Evolutionary conservation across 1,140 invertebrate species (phyloP).

Genomic region (Hirudo medicinalis): DNA sequence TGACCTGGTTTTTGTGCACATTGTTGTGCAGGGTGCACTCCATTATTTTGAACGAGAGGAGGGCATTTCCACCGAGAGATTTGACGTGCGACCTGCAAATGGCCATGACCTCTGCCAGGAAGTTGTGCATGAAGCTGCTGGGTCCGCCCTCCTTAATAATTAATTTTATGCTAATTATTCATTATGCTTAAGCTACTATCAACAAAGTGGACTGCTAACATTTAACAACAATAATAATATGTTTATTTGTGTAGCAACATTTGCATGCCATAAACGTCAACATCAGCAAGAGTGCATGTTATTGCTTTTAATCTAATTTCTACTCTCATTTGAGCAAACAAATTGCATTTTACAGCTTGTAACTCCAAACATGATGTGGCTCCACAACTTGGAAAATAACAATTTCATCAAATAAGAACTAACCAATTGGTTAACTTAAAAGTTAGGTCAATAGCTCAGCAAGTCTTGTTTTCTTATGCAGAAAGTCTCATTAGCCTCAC

Average conservation of each 20-base stretch:
- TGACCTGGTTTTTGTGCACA: slow-evolving; percentile 88
- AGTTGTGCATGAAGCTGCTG: slow-evolving; percentile 81
- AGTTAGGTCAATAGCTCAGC: neutral
- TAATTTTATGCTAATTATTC: slow-evolving; percentile 13
- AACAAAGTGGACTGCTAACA: too few relatives aligned
- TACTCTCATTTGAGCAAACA: too few relatives aligned
- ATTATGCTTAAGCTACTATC: neutral
- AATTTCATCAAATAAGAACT: too few relatives aligned
- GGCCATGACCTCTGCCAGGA: slow-evolving; percentile 75
- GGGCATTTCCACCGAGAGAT: slow-evolving; percentile 83
- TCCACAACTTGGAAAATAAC: too few relatives aligned
- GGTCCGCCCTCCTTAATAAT: slow-evolving; percentile 54
- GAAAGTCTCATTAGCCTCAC: neutral
- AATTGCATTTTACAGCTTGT: too few relatives aligned
- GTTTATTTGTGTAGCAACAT: too few relatives aligned
- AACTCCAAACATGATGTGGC: too few relatives aligned
- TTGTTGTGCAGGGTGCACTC: slow-evolving; percentile 78
- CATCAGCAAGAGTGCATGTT: too few relatives aligned
- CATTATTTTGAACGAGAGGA: slow-evolving; percentile 82
- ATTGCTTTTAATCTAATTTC: too few relatives aligned
- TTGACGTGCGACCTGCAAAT: slow-evolving; percentile 81
- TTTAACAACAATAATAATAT: too few relatives aligned
- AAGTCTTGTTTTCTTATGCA: too few relatives aligned
- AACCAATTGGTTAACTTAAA: neutral
- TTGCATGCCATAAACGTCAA: too few relatives aligned